Base-by-base conservation (phyloP, 2,888 invertebrate species). In the Rhamphomyia laevipes region DNA sequence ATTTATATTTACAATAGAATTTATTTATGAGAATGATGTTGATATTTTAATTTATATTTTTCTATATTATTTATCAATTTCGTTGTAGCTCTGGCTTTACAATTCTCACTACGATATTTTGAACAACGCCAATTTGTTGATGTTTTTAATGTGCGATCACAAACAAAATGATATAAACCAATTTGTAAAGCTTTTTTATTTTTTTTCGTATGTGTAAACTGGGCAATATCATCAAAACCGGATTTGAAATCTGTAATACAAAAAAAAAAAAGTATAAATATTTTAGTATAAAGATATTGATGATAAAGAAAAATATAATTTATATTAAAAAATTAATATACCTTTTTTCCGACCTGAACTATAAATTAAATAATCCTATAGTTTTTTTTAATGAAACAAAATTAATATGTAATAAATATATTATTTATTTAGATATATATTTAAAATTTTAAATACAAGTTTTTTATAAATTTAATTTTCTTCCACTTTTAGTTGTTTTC, bases 121-220 rank as follows among this genome's bases (percentile, higher is more conserved):
- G 67, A 57, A 48, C 70, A 70, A 17, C 68, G 65, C 69, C 69
- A 70, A 50, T 69, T 67, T 42, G 63, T 65, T 30, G 65, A 65
- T 45, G 59, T 58, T 50, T 68, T 68, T 5, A 69, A 56, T 48
- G 60, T 63, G 5, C 69, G 61, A 59, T 70, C 69, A 57, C 65
- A 62, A 0, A 69, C 63, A 51, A 64, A 70, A 47, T 64, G 64
- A 41, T 64, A 59, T 1, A 56, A 57, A 15, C 63, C 64, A 51
- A 68, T 62, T 1, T 68, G 37, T 37, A 68, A 55, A 53, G 67
- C 68, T 42, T 60, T 60, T 47, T 63, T 61, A 45, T 63, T 66
- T 55, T 68, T 68, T n/a, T 67, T 64, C 1, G 68, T 67, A 42
- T 57, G 58, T 12, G 63, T 61, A 49, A 67, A 68, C 2, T 49